Base-by-base conservation (phyloP, 2,113 vertebrate species). In the Trogon surrucura region DNA sequence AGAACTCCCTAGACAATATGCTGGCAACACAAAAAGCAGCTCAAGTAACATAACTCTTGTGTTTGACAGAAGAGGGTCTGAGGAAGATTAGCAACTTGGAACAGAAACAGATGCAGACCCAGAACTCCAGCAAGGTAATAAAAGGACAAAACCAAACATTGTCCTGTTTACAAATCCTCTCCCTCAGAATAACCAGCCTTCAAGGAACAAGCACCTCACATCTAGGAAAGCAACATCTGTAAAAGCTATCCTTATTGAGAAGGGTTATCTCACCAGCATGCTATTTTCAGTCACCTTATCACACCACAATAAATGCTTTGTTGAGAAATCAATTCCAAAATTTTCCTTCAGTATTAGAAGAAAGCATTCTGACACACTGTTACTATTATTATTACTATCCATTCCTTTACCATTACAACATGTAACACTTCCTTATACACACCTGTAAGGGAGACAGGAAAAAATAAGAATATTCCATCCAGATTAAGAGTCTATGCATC, bases 391-490 rank as follows among this genome's bases (percentile, higher is more conserved):
- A 80, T 51, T 61, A 85, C 14, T 45, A 81, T 51, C 69, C 60
- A 30, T 30, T 84, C 85, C 72, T 93, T 74, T 44, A 58, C 17
- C 47, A 78, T 67, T 93, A 83, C 61, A 80, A 29, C 61, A 74
- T 21, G 2, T 20, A 58, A 34, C 23, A 34, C 44, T 93, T 93
- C 86, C 91, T 92, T 60, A 71, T 16, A 60, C 61, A 80, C 88
- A 94, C 75, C 91, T 96, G 83, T 93, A 86, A 94, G 51, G 60
- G 67, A 90, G 61, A 88, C 88, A 92, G 91, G 89, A 95, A 94
- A 95, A 97, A 96, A 95, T 94, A 94, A 74, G 44, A 94, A 70
- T 90, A 91, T 77, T 96, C 87, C 61, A 64, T 61, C 58, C 50
- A 93, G 79, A 96, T 57, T 75, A 87, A 78, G 34, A 84, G 54